Base-by-base conservation (phyloP, 1,140 invertebrate species). In the Spodoptera litura region DNA sequence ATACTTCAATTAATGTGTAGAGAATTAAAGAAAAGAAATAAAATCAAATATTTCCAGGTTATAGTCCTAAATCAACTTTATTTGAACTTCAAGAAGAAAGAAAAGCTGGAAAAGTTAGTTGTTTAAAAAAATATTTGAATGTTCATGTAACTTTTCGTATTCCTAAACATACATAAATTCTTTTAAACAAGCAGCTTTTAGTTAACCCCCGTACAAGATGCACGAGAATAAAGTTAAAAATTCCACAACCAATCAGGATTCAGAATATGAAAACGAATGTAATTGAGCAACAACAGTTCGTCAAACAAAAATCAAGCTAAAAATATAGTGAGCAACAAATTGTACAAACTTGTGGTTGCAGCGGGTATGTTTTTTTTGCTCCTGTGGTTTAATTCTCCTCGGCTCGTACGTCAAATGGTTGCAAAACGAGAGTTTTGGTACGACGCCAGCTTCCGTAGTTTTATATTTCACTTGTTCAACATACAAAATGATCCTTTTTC, bases 401-500 rank as follows among this genome's bases (percentile, higher is more conserved):
- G 78, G 77, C 78, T 80, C 77, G 81, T 76, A 83, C 76, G 81
- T 81, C 83, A 82, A 81, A 81, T 78, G 75, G 59, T 72, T 78
- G 44, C 80, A 72, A 84, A 84, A 83, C 78, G 83, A 73, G 81
- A 81, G 70, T 78, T 78, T 81, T 85, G 83, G 83, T 82, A 74
- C 77, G 3, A 71, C 31, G 81, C 83, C 81, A 85, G 79, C 72
- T 81, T 78, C 83, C 82, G 79, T 13, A 79, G 81, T 85, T 81
- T 85, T 83, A 78, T 84, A 83, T 83, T 85, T 81, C 75, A 80
- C 79, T 83, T 78, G 79, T 80, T 79, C 66, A 81, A 73, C 72
- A 79, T 56, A 85, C 80, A 83, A 81, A 83, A 12, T 35, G 20
- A 35, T 76, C 11, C 71, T 73, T 73, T 73, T 56, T 71, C 68